Evolutionary conservation across 2,888 invertebrate genomes (phyloP).

Genomic region (Caenorhabditis panamensis): DNA sequence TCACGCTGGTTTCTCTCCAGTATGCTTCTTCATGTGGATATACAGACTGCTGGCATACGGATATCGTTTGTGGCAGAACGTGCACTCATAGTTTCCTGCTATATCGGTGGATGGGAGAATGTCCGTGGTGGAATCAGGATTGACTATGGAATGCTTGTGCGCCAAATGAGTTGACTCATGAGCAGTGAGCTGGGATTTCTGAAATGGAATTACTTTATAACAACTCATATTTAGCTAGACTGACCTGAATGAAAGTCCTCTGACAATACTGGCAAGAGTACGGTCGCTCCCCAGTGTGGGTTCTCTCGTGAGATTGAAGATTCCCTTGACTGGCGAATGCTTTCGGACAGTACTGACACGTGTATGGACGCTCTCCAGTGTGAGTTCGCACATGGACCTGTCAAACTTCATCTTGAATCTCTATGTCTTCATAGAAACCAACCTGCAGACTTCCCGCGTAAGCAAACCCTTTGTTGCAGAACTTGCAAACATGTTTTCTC

Average conservation of each 20-base stretch:
- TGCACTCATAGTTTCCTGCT: constrained; percentile 68
- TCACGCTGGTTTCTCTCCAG: constrained; percentile 78
- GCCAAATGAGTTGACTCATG: constrained; percentile 79
- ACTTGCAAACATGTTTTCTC: constrained; percentile 77
- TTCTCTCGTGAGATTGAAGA: constrained; percentile 80
- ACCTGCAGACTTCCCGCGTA: constrained; percentile 81
- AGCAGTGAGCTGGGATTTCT: constrained; percentile 81
- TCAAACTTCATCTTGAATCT: too few species aligned
- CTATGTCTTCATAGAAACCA: too few species aligned
- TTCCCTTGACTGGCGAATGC: constrained; percentile 81
- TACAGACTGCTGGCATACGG: constrained; percentile 80
- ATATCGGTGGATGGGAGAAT: constrained; percentile 6
- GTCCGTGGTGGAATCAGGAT: constrained; percentile 21
- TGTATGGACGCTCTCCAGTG: constrained; percentile 80
- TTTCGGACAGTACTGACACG: constrained; percentile 79
- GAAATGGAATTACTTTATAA: constrained; percentile 25
- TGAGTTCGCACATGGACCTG: constrained; percentile 81
- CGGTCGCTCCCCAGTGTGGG: constrained; percentile 80
- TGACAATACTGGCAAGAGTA: constrained; percentile 77
- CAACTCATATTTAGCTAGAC: too few species aligned
- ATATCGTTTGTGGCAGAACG: constrained; percentile 78
- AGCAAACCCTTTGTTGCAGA: constrained; percentile 80
- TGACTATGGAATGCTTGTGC: constrained; percentile 4
- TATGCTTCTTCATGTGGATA: constrained; percentile 80
- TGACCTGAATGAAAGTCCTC: constrained; percentile 78